A percentile compares a stretch with the other conserved stretches of the same genome.
Evolutionary conservation across 2,797 vertebrate species (phyloP).

Genomic region (Zenarchopterus dispar): DNA sequence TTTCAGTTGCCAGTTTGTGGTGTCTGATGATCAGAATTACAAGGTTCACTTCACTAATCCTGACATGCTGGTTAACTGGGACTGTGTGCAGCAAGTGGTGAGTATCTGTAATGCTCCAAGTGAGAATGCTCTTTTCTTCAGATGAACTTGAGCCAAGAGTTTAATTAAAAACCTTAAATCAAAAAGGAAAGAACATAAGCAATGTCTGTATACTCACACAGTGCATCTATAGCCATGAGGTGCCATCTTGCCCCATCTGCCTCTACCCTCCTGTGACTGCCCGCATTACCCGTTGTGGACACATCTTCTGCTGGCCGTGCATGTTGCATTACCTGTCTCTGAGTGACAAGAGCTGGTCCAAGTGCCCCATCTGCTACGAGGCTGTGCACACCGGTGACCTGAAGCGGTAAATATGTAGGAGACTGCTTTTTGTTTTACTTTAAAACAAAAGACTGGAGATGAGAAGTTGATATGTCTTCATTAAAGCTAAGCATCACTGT

Average conservation of each 20-base stretch:
- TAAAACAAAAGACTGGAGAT: not conserved
- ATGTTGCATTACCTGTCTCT: constrained; percentile 97
- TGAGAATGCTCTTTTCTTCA: not conserved
- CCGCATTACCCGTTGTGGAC: constrained; percentile 96
- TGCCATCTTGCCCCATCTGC: constrained; percentile 98
- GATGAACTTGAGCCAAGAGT: not conserved
- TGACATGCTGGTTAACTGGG: constrained; percentile 98
- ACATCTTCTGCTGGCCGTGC: constrained; percentile 99
- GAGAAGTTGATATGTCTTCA: not conserved
- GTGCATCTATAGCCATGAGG: constrained; percentile 98
- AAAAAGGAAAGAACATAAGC: not conserved
- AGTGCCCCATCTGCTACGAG: constrained; percentile 98
- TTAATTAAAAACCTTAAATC: too few relatives aligned
- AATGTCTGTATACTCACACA: constrained; percentile 68
- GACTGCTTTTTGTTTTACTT: not conserved
- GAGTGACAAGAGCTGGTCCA: constrained; percentile 95
- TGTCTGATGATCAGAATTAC: constrained; percentile 97
- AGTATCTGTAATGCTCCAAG: constrained; percentile 51
- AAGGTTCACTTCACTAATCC: constrained; percentile 97
- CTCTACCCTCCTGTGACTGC: constrained; percentile 95
- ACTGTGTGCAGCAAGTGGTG: constrained; percentile 99
- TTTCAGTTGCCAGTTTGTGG: constrained; percentile 97
- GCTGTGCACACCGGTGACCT: constrained; percentile 92
- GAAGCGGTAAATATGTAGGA: constrained; percentile 85
- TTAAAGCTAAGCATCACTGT: not conserved